Evolutionary conservation across 2,113 vertebrate genomes (phyloP).

Genomic region (Tringa solitaria): DNA sequence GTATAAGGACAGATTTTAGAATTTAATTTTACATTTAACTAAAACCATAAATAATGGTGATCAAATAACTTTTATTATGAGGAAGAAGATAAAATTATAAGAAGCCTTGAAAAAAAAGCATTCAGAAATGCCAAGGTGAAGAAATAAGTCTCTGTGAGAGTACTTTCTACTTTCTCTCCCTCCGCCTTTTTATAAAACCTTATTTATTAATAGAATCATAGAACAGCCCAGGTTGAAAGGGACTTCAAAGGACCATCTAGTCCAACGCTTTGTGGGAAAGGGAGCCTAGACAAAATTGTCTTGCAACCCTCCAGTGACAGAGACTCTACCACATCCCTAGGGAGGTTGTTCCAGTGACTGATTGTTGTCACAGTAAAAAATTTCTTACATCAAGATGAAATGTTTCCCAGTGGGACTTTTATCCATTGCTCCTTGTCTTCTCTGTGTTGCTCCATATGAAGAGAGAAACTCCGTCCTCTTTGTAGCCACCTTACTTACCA

Average conservation of each 20-base stretch:
- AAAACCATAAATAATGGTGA: background rate
- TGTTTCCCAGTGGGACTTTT: background rate
- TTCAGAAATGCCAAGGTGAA: background rate
- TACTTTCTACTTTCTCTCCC: background rate
- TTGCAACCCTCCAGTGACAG: background rate
- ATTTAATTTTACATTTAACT: background rate
- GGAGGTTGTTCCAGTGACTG: background rate
- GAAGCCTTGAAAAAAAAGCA: background rate
- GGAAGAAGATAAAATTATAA: background rate
- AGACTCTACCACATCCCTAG: background rate
- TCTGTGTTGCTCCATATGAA: background rate
- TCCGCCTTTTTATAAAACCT: background rate
- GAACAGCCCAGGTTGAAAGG: background rate
- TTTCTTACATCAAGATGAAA: background rate
- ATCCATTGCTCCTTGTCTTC: background rate
- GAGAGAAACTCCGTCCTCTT: background rate
- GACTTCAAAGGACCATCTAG: background rate
- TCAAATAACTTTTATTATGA: background rate
- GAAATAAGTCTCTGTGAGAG: background rate
- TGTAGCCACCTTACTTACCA: background rate
- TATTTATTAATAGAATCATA: background rate
- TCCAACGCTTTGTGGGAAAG: background rate
- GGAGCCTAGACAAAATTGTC: background rate
- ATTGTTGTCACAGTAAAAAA: background rate
- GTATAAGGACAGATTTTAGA: background rate